Conservation (phyloP, 2,113 vertebrate genomes). For the Melanocharis versteri region DNA sequence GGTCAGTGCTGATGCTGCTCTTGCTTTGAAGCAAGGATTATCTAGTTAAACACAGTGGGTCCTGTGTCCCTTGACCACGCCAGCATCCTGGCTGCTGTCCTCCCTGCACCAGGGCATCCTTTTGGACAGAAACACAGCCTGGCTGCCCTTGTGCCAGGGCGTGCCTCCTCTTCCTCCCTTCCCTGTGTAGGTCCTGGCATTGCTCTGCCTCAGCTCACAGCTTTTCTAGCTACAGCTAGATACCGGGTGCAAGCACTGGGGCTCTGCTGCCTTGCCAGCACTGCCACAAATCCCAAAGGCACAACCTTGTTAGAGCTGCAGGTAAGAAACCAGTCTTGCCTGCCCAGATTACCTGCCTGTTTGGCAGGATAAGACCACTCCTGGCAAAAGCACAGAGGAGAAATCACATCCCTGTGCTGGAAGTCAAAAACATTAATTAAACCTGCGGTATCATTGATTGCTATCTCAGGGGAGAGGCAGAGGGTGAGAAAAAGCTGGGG, state of each 20-base stretch:
- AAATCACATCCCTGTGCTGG: slow-evolving; percentile 18
- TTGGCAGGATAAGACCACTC: not conserved
- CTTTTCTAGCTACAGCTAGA: not conserved
- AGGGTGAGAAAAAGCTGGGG: slow-evolving; percentile 24
- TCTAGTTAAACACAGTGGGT: not conserved
- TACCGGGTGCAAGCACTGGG: not conserved
- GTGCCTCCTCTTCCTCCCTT: not conserved
- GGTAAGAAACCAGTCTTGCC: slow-evolving; percentile 3
- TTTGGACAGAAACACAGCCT: not conserved
- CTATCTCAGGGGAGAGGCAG: slow-evolving; percentile 42
- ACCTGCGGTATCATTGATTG: slow-evolving; percentile 31
- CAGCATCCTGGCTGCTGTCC: not conserved
- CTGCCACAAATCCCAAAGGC: not conserved
- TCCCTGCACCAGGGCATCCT: not conserved
- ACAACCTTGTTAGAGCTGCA: not conserved
- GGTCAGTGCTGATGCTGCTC: not conserved
- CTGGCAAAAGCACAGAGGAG: slow-evolving; percentile 41
- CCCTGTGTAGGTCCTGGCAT: not conserved
- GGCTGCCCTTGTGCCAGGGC: not conserved
- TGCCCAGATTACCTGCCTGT: not conserved
- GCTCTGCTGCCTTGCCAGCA: not conserved
- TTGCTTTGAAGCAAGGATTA: not conserved
- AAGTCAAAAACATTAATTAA: slow-evolving; percentile 60
- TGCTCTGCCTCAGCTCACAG: not conserved
- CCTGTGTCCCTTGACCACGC: not conserved